Percentiles rank a stretch among this genome's conserved stretches.
phyloP scores from a whole-genome alignment of 2,888 invertebrate genomes.

The Magallana nippona region DNA sequence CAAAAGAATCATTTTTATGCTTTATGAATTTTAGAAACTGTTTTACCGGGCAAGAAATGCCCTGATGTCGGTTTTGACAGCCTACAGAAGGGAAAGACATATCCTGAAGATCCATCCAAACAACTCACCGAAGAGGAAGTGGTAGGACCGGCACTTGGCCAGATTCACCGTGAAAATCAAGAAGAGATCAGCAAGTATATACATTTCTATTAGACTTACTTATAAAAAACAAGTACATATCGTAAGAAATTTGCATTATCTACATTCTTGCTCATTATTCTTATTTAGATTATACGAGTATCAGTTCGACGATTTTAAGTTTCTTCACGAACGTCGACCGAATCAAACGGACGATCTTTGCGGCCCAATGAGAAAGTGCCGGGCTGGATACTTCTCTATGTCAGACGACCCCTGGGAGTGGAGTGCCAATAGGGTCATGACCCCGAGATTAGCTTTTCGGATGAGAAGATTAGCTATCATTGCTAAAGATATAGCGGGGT shows the following conservation, averaged over 20 bases:
- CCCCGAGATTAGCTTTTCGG: conserved; percentile 57
- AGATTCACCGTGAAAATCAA: conserved; percentile 3
- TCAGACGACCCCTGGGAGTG: conserved; percentile 59
- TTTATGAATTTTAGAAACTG: background rate
- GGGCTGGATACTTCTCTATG: conserved; percentile 45
- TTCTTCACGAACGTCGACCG: conserved; percentile 54
- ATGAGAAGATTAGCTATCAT: conserved; percentile 51
- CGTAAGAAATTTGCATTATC: too few species aligned
- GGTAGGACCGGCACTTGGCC: background rate
- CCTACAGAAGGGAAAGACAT: background rate
- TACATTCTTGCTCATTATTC: background rate
- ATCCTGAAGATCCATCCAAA: background rate
- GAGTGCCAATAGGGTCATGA: conserved; percentile 61
- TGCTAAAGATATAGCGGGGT: background rate
- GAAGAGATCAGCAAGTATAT: background rate
- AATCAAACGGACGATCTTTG: conserved; percentile 46
- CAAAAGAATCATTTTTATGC: too few species aligned
- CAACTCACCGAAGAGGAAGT: background rate
- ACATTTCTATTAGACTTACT: too few species aligned
- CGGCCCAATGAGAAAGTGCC: conserved; percentile 57
- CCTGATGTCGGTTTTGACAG: background rate
- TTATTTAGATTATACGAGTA: conserved; percentile 59
- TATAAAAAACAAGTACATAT: too few species aligned
- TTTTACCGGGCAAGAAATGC: conserved; percentile 10
- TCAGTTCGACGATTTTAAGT: conserved; percentile 53